phyloP scores from a whole-genome alignment of 2,888 invertebrate genomes.

The Ptychoptera contaminata region DNA sequence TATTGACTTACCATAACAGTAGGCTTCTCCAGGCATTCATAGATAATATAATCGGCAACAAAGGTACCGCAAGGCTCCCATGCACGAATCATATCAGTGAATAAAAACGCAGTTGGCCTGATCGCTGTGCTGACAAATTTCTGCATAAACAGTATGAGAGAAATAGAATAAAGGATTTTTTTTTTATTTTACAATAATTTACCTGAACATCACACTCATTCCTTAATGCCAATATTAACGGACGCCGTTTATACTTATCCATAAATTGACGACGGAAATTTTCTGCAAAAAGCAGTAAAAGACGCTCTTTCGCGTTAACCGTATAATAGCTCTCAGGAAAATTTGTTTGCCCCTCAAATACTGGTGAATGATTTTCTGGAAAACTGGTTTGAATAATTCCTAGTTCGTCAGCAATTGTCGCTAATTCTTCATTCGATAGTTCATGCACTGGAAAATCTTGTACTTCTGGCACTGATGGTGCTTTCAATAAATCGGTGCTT shows the following conservation, averaged over 20 bases:
- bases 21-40: slow-evolving; percentile 50
- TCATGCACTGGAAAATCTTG: too few species aligned
- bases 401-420: slow-evolving; percentile 9
- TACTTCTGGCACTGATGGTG: too few species aligned
- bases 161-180: slow-evolving; percentile 3
- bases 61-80: slow-evolving; percentile 60
- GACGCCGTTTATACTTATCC: slow-evolving; percentile 41
- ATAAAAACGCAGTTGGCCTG: slow-evolving; percentile 59
- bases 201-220: slow-evolving; percentile 70
- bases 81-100: slow-evolving; percentile 39
- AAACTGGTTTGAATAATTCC: slow-evolving; percentile 26
- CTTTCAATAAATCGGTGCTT: too few species aligned
- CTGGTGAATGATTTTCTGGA: slow-evolving; percentile 29
- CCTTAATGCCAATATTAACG: slow-evolving; percentile 50
- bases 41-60: slow-evolving; percentile 62
- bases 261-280: slow-evolving; percentile 60
- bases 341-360: slow-evolving; percentile 39
- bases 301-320: slow-evolving; percentile 51
- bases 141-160: slow-evolving; percentile 32
- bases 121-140: slow-evolving; percentile 82
- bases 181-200: slow-evolving; percentile 14
- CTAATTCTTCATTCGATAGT: too few species aligned
- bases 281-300: slow-evolving; percentile 56
- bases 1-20: slow-evolving; percentile 47
- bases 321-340: slow-evolving; percentile 50